Percentiles rank a stretch among this genome's conserved stretches.
phyloP scores from a whole-genome alignment of 2,888 invertebrate genomes.

The Sthenelais limicola region DNA sequence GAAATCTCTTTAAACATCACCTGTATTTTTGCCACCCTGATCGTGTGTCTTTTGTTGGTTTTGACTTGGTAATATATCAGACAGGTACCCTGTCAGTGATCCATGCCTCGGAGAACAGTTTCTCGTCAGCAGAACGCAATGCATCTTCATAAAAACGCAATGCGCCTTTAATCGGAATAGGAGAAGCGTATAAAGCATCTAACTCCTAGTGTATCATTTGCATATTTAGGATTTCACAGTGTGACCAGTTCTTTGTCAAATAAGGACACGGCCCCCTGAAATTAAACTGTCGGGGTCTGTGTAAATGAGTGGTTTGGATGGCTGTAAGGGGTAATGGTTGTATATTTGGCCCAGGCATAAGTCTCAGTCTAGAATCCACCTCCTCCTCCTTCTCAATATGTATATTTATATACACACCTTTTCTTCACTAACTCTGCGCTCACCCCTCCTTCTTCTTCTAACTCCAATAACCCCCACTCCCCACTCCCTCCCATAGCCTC shows the following conservation, averaged over 20 bases:
- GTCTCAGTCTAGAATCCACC: neutral
- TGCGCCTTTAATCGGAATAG: too few relatives aligned
- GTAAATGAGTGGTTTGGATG: slow-evolving; percentile 10
- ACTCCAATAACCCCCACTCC: neutral
- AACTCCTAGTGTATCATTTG: too few relatives aligned
- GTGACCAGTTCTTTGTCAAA: slow-evolving; percentile 7
- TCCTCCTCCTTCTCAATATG: neutral
- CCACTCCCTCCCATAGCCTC: neutral
- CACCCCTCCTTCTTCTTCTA: neutral
- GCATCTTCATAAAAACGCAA: too few relatives aligned
- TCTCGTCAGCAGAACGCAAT: too few relatives aligned
- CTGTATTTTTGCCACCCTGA: too few relatives aligned
- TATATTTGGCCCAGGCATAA: neutral
- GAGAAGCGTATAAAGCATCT: too few relatives aligned
- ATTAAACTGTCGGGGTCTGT: slow-evolving; percentile 1
- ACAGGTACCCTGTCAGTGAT: too few relatives aligned
- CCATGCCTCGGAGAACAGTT: too few relatives aligned
- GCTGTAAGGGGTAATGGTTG: neutral
- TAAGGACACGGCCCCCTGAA: neutral
- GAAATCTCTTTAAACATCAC: too few relatives aligned
- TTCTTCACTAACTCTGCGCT: neutral
- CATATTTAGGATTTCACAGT: slow-evolving; percentile 25
- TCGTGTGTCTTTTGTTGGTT: too few relatives aligned
- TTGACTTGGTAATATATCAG: too few relatives aligned
- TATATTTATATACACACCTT: slow-evolving; percentile 9